These are phyloP conservation scores for Oxyura jamaicensis DNA, from an alignment of 2,113 vertebrate genomes.

Conservation along the genomic window DNA sequence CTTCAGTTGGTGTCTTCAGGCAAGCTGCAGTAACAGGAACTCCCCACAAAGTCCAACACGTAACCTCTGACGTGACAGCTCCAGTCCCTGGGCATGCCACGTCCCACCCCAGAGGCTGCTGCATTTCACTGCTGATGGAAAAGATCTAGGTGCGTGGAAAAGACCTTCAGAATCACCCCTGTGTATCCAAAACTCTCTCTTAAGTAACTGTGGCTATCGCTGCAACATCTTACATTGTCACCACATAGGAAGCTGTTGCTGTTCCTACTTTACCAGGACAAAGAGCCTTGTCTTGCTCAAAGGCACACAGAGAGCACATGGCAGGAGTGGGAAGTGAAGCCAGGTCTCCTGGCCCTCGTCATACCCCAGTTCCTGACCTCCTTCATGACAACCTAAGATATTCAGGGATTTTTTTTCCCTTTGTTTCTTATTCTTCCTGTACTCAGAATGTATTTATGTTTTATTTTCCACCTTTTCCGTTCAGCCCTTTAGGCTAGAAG, in stretches of 20 bases:
- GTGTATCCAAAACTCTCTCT: not conserved
- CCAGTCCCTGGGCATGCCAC: no score
- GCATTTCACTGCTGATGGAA: not conserved
- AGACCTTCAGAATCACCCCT: not conserved
- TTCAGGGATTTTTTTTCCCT: not conserved
- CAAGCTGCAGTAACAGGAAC: not conserved
- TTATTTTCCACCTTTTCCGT: constrained; percentile 29
- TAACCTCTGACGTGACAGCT: fast-evolving
- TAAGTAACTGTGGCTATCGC: not conserved
- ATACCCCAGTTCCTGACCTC: constrained; percentile 21
- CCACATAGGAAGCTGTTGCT: not conserved
- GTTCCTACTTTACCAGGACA: not conserved
- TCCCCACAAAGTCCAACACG: not conserved
- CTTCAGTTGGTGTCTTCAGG: not conserved
- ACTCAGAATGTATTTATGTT: not conserved
- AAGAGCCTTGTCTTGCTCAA: not conserved
- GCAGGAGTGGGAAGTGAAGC: not conserved
- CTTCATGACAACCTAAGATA: not conserved
- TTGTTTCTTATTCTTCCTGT: constrained; percentile 61
- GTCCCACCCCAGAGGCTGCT: not conserved
- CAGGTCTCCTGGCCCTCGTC: not conserved
- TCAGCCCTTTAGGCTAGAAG: not conserved
- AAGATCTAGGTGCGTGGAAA: not conserved
- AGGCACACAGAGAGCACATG: not conserved
- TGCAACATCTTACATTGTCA: not conserved